Evolutionary conservation across 2,113 vertebrate genomes (phyloP).

Genomic region (Nibea coibor): DNA sequence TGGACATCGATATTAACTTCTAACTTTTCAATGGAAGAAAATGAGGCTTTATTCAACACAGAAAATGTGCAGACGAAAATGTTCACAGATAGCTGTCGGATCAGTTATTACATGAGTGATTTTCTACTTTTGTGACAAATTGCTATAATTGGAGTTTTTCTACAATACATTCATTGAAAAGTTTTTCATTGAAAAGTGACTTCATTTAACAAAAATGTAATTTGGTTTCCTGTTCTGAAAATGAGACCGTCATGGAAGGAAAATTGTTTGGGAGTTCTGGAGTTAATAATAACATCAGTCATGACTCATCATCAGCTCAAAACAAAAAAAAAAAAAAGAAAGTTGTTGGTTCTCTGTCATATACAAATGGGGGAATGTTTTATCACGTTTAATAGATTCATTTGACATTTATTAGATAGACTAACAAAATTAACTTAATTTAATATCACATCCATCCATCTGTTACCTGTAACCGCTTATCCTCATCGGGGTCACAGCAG

Average conservation of each 20-base stretch:
- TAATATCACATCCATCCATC: too few relatives aligned
- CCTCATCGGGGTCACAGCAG: too few relatives aligned
- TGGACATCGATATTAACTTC: neutral
- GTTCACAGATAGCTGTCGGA: neutral
- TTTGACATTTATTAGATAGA: too few relatives aligned
- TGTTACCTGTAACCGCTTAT: too few relatives aligned
- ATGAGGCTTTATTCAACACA: neutral
- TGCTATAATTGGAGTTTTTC: neutral
- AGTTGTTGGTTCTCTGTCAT: neutral
- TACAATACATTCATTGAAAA: neutral
- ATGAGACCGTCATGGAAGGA: neutral
- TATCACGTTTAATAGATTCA: too few relatives aligned
- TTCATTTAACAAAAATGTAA: neutral
- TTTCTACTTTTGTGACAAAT: neutral
- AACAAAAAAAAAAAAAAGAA: too few relatives aligned
- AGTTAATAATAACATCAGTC: conserved; percentile 1
- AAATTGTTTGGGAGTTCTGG: neutral
- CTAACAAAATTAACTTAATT: too few relatives aligned
- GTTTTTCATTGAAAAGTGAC: neutral
- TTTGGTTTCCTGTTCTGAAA: neutral
- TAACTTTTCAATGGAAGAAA: neutral
- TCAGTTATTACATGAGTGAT: neutral
- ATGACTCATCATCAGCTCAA: neutral
- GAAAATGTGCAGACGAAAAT: neutral
- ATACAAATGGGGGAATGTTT: too few relatives aligned